Percentiles rank a stretch among this genome's conserved stretches.
phyloP scores from a whole-genome alignment of 2,888 invertebrate species.

The Camptogramma bilineatum region DNA sequence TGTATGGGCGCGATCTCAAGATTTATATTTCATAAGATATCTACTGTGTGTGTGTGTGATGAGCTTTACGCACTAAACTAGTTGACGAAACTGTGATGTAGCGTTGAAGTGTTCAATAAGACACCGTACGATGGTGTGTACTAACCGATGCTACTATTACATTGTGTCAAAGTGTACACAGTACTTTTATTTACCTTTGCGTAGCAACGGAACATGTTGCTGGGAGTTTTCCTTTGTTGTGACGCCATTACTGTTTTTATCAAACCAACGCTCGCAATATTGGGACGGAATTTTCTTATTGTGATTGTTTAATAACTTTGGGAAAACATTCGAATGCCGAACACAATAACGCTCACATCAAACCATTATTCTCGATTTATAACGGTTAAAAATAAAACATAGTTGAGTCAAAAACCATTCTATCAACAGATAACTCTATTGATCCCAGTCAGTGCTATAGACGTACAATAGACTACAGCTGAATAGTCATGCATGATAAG shows the following conservation, averaged over 20 bases:
- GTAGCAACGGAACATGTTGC: neutral
- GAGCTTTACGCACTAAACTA: no score
- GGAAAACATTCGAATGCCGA: neutral
- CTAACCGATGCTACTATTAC: neutral
- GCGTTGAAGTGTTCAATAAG: no score
- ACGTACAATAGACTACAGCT: no score
- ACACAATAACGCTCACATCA: neutral
- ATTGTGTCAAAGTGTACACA: neutral
- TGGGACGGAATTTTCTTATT: neutral
- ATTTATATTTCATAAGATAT: no score
- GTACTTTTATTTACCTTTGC: neutral
- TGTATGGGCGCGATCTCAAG: no score
- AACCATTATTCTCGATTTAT: neutral
- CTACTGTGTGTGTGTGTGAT: no score
- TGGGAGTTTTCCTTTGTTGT: neutral
- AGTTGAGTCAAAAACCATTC: no score
- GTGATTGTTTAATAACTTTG: neutral
- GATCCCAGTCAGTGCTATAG: no score
- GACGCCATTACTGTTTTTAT: neutral
- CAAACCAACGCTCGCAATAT: neutral
- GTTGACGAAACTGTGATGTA: no score
- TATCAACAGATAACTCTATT: no score
- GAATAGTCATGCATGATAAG: no score
- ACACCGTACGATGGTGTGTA: neutral
- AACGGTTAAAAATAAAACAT: no score